Conservation (phyloP, 1,140 invertebrate genomes). For the Zophobas morio region DNA sequence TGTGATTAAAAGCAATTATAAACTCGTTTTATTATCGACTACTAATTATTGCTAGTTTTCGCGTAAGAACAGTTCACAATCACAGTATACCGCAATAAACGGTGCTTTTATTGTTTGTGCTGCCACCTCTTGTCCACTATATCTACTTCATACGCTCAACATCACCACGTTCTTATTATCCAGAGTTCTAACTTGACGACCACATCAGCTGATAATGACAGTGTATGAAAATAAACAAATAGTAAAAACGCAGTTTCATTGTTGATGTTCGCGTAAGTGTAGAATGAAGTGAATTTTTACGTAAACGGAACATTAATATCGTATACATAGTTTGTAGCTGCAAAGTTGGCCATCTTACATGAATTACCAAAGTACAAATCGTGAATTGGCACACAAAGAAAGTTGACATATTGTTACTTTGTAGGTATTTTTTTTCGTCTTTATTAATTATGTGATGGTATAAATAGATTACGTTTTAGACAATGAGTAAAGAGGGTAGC, state of each 20-base stretch:
- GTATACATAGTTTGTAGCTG: neutral
- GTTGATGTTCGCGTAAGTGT: constrained; percentile 22
- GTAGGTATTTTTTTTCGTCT: constrained; percentile 4
- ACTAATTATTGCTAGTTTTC: no score
- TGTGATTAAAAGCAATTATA: no score
- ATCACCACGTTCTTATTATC: neutral
- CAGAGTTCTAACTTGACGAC: neutral
- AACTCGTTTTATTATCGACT: no score
- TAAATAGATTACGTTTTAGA: constrained; percentile 4
- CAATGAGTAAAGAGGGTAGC: constrained; percentile 15
- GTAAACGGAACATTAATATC: neutral
- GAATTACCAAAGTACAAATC: neutral
- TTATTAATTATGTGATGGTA: neutral
- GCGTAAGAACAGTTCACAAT: no score
- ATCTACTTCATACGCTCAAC: neutral
- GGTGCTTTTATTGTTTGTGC: neutral
- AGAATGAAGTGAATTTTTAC: constrained; percentile 14
- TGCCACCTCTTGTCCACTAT: neutral
- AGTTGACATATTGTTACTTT: constrained; percentile 19
- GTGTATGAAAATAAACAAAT: constrained; percentile 25
- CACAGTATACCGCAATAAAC: no score
- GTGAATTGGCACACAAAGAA: constrained; percentile 4
- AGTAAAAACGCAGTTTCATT: constrained; percentile 40
- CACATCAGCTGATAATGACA: constrained; percentile 32
- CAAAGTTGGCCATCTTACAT: constrained; percentile 17